Percentiles rank a stretch among this genome's conserved stretches.
Conservation (phyloP, 2,888 invertebrate species). For the Drosophila birchii region DNA sequence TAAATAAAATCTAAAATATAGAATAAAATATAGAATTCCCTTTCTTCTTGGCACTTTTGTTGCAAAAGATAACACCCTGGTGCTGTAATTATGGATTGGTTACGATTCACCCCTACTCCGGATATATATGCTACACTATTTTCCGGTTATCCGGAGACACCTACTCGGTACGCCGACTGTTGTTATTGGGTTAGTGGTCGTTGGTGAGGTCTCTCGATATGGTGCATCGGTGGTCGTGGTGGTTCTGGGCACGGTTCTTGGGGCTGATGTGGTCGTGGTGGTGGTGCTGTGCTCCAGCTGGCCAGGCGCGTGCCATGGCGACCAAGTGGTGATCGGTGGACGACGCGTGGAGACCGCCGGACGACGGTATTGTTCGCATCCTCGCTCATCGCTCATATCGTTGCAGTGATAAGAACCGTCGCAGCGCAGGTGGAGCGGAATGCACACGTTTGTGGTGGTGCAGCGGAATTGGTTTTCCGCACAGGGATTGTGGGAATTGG, state of each 20-base stretch:
- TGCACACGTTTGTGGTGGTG: slow-evolving; percentile 86
- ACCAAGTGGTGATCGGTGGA: slow-evolving; percentile 14
- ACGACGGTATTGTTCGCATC: slow-evolving; percentile 81
- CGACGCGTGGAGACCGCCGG: slow-evolving; percentile 45
- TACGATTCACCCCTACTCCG: slow-evolving; percentile 4
- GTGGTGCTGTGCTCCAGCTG: slow-evolving; percentile 45
- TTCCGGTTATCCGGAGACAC: slow-evolving; percentile 42
- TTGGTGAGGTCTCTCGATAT: slow-evolving; percentile 22
- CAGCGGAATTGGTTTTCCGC: slow-evolving; percentile 87
- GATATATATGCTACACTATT: slow-evolving; percentile 27
- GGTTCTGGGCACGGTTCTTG: slow-evolving; percentile 9
- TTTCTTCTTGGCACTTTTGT: neutral
- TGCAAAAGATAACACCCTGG: neutral
- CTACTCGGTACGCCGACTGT: slow-evolving; percentile 62
- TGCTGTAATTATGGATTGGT: neutral
- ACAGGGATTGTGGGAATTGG: slow-evolving; percentile 83
- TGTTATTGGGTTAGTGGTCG: slow-evolving; percentile 62
- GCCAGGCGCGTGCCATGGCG: slow-evolving; percentile 41
- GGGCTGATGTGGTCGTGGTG: neutral
- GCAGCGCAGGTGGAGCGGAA: slow-evolving; percentile 85
- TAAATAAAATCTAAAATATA: neutral
- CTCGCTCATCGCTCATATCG: slow-evolving; percentile 87
- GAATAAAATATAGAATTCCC: too few species aligned
- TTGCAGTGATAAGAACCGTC: slow-evolving; percentile 87
- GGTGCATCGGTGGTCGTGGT: slow-evolving; percentile 15